phyloP scores from a whole-genome alignment of 2,113 vertebrate genomes.

The Xiphorhynchus elegans region DNA sequence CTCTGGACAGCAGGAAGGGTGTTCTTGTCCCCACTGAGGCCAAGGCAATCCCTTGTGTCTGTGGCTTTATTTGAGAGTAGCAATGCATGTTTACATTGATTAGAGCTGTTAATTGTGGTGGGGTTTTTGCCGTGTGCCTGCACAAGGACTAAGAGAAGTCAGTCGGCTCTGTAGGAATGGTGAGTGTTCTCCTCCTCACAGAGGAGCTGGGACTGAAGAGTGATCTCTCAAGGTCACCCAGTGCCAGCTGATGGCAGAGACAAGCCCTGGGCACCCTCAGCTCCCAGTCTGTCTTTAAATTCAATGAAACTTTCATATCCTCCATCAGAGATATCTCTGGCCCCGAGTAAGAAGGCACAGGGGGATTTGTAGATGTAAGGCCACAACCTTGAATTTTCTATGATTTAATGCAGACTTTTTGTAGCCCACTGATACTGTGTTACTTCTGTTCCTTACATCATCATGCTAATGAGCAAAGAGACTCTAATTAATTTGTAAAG shows the following conservation, averaged over 20 bases:
- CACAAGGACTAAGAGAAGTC: background rate
- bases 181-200: background rate
- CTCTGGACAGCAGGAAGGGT: background rate
- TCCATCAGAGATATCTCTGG: background rate
- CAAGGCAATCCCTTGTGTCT: constrained; percentile 1
- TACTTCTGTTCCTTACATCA: background rate
- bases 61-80: background rate
- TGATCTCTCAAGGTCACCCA: constrained; percentile 46
- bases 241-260: background rate
- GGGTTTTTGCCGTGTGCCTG: background rate
- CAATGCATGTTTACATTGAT: background rate
- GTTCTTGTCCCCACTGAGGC: background rate
- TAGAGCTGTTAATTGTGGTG: constrained; percentile 3
- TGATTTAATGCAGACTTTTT: background rate
- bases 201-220: background rate
- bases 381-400: background rate
- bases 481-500: background rate
- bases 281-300: background rate
- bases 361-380: background rate
- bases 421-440: background rate
- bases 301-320: background rate
- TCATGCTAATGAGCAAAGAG: background rate
- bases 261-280: background rate
- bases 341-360: background rate
- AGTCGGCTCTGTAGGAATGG: background rate